Evolutionary conservation across 2,113 vertebrate genomes (phyloP).

Genomic region (Mus pahari): DNA sequence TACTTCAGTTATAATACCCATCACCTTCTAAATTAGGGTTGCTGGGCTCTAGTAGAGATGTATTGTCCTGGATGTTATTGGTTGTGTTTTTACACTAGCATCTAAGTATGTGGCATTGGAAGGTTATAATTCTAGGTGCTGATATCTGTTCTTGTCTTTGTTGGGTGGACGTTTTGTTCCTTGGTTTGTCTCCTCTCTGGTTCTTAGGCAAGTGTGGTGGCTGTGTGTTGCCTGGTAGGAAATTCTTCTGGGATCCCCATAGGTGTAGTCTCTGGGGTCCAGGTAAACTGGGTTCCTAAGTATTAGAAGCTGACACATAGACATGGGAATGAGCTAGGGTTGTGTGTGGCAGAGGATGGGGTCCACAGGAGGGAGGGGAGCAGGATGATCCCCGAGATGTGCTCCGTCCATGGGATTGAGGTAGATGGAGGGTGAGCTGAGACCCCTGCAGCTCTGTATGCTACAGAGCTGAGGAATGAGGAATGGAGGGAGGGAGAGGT

Average conservation of each 20-base stretch:
- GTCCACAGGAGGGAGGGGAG: neutral
- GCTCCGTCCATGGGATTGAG: neutral
- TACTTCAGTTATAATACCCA: neutral
- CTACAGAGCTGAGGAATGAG: neutral
- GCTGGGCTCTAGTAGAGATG: neutral
- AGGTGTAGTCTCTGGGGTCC: neutral
- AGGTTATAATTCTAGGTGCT: neutral
- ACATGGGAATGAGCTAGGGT: neutral
- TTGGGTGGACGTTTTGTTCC: neutral
- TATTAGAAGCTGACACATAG: neutral
- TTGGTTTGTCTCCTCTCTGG: neutral
- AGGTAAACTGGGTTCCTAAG: neutral
- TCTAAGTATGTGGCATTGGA: neutral
- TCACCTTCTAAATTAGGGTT: neutral
- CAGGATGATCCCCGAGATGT: neutral
- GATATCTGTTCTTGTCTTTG: neutral
- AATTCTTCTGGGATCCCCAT: neutral
- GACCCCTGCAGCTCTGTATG: neutral
- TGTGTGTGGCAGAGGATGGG: neutral
- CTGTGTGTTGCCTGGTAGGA: neutral
- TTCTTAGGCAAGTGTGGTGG: neutral
- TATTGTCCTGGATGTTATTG: neutral
- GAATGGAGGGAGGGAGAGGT: neutral
- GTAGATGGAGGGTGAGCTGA: neutral
- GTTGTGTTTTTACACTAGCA: neutral